Evolutionary conservation across 1,140 invertebrate species (phyloP).

Genomic region (Bombyx mori): DNA sequence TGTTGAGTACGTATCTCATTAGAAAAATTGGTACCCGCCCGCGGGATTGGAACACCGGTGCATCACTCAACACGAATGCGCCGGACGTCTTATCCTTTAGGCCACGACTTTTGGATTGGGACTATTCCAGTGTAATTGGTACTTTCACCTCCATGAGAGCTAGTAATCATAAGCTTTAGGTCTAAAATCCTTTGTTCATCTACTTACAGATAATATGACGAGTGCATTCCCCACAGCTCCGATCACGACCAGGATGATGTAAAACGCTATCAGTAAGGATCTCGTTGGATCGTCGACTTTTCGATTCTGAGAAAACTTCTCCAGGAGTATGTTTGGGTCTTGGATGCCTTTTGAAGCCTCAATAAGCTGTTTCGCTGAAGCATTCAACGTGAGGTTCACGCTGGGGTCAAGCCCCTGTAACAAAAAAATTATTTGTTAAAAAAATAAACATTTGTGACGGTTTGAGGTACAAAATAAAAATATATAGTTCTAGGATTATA

Average conservation of each 20-base stretch:
- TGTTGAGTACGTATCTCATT: no score
- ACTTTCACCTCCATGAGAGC: no score
- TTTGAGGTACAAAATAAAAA: background rate
- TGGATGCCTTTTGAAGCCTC: conserved; percentile 57
- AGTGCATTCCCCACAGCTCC: conserved; percentile 85
- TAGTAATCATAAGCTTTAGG: no score
- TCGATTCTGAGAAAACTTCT: conserved; percentile 76
- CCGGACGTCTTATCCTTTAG: no score
- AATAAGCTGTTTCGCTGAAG: conserved; percentile 57
- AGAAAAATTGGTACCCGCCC: no score
- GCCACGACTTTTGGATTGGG: no score
- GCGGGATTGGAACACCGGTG: no score
- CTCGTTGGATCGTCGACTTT: conserved; percentile 77
- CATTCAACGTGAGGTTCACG: conserved; percentile 51
- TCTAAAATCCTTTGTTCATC: background rate
- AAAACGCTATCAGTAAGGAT: conserved; percentile 78
- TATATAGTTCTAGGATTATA: background rate
- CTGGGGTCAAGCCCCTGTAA: conserved; percentile 49
- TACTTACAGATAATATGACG: conserved; percentile 81
- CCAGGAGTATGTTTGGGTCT: conserved; percentile 68
- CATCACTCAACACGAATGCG: no score
- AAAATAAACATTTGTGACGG: no score
- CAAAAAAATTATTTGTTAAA: conserved; percentile 19
- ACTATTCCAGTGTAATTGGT: no score
- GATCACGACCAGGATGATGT: conserved; percentile 81